Evolutionary conservation across 2,113 vertebrate genomes (phyloP).

Genomic region (Sebastes schlegelii): DNA sequence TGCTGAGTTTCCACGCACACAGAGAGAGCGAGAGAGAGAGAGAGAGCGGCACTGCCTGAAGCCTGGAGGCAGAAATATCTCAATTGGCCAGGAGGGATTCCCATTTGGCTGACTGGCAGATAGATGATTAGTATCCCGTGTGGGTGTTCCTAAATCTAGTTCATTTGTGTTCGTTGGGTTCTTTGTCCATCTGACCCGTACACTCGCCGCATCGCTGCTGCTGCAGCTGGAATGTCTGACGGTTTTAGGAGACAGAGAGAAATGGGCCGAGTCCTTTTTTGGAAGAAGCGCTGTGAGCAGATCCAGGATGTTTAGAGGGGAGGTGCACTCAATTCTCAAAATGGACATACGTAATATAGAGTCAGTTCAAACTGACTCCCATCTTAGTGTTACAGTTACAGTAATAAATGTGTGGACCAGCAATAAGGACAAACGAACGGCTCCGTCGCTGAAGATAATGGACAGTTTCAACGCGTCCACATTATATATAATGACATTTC

Average conservation of each 20-base stretch:
- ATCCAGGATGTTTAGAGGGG: constrained; percentile 2
- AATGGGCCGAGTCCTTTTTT: constrained; percentile 24
- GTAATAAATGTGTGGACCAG: constrained; percentile 34
- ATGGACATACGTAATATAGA: background rate
- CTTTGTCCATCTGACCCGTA: constrained; percentile 10
- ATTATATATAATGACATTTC: constrained; percentile 2
- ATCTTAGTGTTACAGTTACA: constrained; percentile 37
- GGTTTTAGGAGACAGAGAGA: constrained; percentile 11
- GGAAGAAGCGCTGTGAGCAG: constrained; percentile 36
- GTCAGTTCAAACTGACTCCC: constrained; percentile 19
- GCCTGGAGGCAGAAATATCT: constrained; percentile 34
- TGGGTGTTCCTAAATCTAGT: constrained; percentile 28
- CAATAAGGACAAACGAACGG: constrained; percentile 14
- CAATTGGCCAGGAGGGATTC: constrained; percentile 40
- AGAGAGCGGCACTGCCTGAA: constrained; percentile 5
- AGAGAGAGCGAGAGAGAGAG: too few species aligned
- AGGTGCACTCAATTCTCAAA: background rate
- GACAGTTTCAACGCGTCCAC: constrained; percentile 14
- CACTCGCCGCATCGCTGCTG: background rate
- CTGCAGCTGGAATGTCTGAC: constrained; percentile 46
- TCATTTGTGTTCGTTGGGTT: background rate
- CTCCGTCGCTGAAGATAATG: constrained; percentile 22
- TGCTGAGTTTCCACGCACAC: constrained; percentile 7
- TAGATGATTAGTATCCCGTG: constrained; percentile 23
- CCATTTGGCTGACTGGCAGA: constrained; percentile 18